Conservation (phyloP, 2,113 vertebrate genomes). For the Lynx canadensis region DNA sequence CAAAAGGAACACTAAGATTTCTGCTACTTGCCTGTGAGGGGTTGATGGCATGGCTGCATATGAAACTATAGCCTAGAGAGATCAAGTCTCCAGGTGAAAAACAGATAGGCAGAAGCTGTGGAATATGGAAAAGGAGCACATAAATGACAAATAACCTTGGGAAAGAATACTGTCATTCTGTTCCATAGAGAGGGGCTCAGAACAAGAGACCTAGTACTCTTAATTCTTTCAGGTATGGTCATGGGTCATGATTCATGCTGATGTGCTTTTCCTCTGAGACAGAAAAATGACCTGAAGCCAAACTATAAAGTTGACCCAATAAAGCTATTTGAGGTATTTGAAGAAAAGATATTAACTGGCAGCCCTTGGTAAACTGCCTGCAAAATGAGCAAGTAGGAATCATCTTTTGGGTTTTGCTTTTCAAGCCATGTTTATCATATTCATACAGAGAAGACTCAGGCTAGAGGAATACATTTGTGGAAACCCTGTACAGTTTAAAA, state of each 20-base stretch:
- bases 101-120: not conserved
- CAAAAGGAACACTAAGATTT: not conserved
- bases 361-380: not conserved
- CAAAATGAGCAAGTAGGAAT: not conserved
- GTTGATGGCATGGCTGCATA: not conserved
- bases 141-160: not conserved
- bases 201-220: not conserved
- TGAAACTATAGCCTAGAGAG: not conserved
- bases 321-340: not conserved
- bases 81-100: not conserved
- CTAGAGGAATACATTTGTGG: not conserved
- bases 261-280: not conserved
- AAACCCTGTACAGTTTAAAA: not conserved
- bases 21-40: not conserved
- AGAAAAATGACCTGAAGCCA: not conserved
- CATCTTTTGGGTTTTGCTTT: not conserved
- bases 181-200: not conserved
- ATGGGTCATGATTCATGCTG: not conserved
- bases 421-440: not conserved
- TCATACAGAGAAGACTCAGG: not conserved
- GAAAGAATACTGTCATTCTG: not conserved
- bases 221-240: not conserved
- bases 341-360: not conserved
- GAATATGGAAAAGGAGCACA: not conserved
- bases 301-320: not conserved